phyloP scores from a whole-genome alignment of 2,888 invertebrate genomes.

The Mellilla xanthometata region DNA sequence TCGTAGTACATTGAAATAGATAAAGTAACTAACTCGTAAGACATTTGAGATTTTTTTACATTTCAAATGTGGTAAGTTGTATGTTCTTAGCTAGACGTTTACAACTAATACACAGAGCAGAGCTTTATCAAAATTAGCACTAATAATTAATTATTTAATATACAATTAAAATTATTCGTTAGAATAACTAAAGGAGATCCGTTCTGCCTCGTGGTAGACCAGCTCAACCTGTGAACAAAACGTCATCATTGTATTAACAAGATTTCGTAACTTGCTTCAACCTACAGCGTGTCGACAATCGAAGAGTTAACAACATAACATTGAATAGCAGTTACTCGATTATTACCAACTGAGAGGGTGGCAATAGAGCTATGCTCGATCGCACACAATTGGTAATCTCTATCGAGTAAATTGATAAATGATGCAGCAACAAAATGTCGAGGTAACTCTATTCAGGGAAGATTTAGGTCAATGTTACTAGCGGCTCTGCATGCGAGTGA shows the following conservation, averaged over 20 bases:
- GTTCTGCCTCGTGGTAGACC: slow-evolving; percentile 59
- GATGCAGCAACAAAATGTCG: slow-evolving; percentile 41
- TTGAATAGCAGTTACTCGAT: slow-evolving; percentile 1
- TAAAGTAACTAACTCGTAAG: too few species aligned
- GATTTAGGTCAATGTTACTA: slow-evolving; percentile 54
- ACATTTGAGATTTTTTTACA: background rate
- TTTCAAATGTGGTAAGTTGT: slow-evolving; percentile 10
- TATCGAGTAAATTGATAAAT: slow-evolving; percentile 54
- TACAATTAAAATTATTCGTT: slow-evolving; percentile 56
- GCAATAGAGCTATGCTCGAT: slow-evolving; percentile 2
- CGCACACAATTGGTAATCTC: slow-evolving; percentile 30
- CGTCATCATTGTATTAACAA: too few species aligned
- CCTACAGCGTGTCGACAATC: background rate
- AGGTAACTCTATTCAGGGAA: slow-evolving; percentile 30
- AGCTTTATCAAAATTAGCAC: slow-evolving; percentile 64
- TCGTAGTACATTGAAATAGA: too few species aligned
- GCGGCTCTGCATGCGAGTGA: slow-evolving; percentile 13
- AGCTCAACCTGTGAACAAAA: slow-evolving; percentile 45
- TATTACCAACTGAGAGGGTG: slow-evolving; percentile 5
- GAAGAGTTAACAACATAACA: too few species aligned
- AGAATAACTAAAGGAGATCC: slow-evolving; percentile 72
- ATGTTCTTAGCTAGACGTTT: slow-evolving; percentile 41
- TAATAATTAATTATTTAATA: slow-evolving; percentile 43
- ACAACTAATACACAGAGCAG: slow-evolving; percentile 52
- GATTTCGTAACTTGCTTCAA: background rate